Conservation (phyloP, 2,797 vertebrate species). For the Tympanoctomys barrerae region DNA sequence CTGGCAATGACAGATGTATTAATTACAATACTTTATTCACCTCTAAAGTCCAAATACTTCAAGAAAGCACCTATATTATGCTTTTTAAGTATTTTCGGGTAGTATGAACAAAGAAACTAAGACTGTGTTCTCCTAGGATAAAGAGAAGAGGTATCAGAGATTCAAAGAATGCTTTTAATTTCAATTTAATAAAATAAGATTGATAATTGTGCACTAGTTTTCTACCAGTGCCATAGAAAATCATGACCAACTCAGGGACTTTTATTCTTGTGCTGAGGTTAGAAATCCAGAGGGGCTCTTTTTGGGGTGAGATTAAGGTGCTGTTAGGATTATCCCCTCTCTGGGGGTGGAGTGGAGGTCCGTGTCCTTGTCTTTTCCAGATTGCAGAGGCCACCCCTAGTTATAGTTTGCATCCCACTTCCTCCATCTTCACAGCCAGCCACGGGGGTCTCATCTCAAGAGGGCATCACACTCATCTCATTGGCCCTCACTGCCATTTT, state of each 20-base stretch:
- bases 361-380: background rate
- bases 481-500: background rate
- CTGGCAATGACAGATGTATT: slow-evolving; percentile 61
- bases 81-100: background rate
- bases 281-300: background rate
- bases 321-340: background rate
- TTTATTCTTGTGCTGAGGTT: background rate
- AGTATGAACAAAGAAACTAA: background rate
- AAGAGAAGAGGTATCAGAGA: background rate
- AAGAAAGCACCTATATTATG: background rate
- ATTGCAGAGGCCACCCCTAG: background rate
- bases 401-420: background rate
- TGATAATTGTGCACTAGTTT: background rate
- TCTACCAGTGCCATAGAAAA: background rate
- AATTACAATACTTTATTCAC: background rate
- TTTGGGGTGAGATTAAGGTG: background rate
- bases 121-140: background rate
- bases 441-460: background rate
- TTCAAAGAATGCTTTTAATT: background rate
- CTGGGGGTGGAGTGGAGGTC: background rate
- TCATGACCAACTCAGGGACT: background rate
- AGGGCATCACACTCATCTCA: background rate
- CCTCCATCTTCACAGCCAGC: background rate
- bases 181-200: background rate
- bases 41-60: slow-evolving; percentile 29